These are phyloP conservation scores for Dicycla oo DNA, from an alignment of 2,888 invertebrate species.

Conservation along the genomic window DNA sequence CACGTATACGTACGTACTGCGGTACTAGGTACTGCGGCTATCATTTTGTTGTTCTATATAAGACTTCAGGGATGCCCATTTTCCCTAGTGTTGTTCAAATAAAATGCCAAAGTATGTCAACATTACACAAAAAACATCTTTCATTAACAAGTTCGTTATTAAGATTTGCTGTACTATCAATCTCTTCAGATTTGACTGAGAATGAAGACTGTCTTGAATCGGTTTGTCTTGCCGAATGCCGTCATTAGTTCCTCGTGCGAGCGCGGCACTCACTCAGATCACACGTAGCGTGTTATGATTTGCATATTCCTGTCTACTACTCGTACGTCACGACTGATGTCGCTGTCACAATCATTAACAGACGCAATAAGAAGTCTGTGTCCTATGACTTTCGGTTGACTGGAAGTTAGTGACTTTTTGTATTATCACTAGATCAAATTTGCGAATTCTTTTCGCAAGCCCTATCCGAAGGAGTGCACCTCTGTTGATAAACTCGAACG, in stretches of 20 bases:
- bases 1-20: slow-evolving; percentile 17
- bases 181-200: neutral
- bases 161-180: neutral
- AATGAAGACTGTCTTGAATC: neutral
- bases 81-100: neutral
- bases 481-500: slow-evolving; percentile 16
- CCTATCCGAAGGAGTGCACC: too few species aligned
- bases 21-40: neutral
- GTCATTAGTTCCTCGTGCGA: too few species aligned
- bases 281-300: slow-evolving; percentile 21
- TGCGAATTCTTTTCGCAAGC: slow-evolving; percentile 3
- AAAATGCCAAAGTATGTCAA: neutral
- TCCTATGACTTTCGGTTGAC: slow-evolving; percentile 25
- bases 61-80: neutral
- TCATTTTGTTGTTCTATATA: slow-evolving; percentile 21
- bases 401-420: slow-evolving; percentile 22
- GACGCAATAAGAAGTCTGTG: slow-evolving; percentile 39
- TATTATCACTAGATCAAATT: slow-evolving; percentile 8
- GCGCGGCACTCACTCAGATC: slow-evolving; percentile 3
- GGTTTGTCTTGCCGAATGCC: neutral
- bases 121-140: neutral
- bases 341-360: slow-evolving; percentile 17
- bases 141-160: neutral
- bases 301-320: slow-evolving; percentile 39
- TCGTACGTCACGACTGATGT: slow-evolving; percentile 7